Evolutionary conservation across 2,888 invertebrate genomes (phyloP).

Genomic region (Athetis lepigone): DNA sequence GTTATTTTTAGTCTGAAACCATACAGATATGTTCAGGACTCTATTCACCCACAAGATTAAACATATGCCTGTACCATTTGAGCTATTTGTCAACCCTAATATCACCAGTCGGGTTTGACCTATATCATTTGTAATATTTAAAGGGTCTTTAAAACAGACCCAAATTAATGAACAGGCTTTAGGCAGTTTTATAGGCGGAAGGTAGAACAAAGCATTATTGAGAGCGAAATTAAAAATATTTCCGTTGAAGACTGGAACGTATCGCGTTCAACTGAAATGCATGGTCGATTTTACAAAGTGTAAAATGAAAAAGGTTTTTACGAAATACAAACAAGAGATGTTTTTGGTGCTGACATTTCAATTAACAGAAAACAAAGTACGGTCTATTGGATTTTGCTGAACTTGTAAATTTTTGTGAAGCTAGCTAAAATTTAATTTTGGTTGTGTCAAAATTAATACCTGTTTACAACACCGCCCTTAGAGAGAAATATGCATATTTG

Average conservation of each 20-base stretch:
- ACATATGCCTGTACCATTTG: slow-evolving; percentile 4
- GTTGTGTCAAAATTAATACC: background rate
- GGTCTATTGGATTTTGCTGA: slow-evolving; percentile 27
- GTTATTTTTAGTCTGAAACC: slow-evolving; percentile 32
- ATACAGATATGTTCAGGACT: background rate
- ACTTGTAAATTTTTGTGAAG: slow-evolving; percentile 8
- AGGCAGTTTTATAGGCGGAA: slow-evolving; percentile 9
- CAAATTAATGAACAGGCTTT: slow-evolving; percentile 49
- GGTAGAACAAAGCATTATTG: slow-evolving; percentile 5
- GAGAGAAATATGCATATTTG: background rate
- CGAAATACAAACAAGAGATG: slow-evolving; percentile 19
- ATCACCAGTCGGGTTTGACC: slow-evolving; percentile 38
- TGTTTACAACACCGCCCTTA: no score
- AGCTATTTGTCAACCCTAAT: slow-evolving; percentile 48
- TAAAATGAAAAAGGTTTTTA: slow-evolving; percentile 37
- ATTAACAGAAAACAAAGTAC: slow-evolving; percentile 43
- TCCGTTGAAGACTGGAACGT: slow-evolving; percentile 9
- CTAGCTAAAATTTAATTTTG: background rate
- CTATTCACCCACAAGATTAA: background rate
- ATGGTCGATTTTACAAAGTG: slow-evolving; percentile 5
- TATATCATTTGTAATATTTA: slow-evolving; percentile 51
- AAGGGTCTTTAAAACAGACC: slow-evolving; percentile 33
- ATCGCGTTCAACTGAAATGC: slow-evolving; percentile 15
- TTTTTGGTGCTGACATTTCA: slow-evolving; percentile 50
- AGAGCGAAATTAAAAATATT: slow-evolving; percentile 24